phyloP scores from a whole-genome alignment of 2,797 vertebrate genomes.

The Enteromius treurensis region DNA sequence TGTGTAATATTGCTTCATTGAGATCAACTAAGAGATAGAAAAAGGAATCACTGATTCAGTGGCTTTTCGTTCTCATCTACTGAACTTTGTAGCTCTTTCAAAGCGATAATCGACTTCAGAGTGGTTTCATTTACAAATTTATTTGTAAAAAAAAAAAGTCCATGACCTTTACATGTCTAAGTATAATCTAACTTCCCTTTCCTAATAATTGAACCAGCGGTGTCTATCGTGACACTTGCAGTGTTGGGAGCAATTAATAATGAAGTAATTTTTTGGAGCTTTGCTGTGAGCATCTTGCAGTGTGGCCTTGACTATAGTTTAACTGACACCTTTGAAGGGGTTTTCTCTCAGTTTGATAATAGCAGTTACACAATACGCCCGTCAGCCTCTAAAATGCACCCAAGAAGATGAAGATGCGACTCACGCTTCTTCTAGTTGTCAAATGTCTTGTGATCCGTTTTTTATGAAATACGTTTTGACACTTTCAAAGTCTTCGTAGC shows the following conservation, averaged over 20 bases:
- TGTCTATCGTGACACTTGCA: not conserved
- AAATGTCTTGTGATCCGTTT: conserved; percentile 20
- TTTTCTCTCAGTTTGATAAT: not conserved
- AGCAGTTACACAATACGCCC: not conserved
- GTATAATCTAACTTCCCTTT: not conserved
- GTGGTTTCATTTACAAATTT: not conserved
- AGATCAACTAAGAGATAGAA: too few species aligned
- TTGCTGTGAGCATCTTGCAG: not conserved
- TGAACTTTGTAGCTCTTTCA: not conserved
- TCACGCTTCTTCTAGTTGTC: conserved; percentile 4
- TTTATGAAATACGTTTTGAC: conserved; percentile 26
- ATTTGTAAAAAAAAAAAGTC: too few species aligned
- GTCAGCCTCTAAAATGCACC: not conserved
- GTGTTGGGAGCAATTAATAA: not conserved
- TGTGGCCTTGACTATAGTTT: not conserved
- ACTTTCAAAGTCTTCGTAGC: not conserved
- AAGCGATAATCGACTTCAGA: not conserved
- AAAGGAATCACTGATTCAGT: not conserved
- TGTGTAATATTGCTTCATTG: too few species aligned
- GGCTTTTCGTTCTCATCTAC: not conserved
- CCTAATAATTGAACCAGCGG: not conserved
- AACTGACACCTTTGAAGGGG: not conserved
- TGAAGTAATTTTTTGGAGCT: not conserved
- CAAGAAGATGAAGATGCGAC: conserved; percentile 13
- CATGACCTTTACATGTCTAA: not conserved